Evolutionary conservation across 1,140 invertebrate genomes (phyloP).

Genomic region (Caenorhabditis briggsae): DNA sequence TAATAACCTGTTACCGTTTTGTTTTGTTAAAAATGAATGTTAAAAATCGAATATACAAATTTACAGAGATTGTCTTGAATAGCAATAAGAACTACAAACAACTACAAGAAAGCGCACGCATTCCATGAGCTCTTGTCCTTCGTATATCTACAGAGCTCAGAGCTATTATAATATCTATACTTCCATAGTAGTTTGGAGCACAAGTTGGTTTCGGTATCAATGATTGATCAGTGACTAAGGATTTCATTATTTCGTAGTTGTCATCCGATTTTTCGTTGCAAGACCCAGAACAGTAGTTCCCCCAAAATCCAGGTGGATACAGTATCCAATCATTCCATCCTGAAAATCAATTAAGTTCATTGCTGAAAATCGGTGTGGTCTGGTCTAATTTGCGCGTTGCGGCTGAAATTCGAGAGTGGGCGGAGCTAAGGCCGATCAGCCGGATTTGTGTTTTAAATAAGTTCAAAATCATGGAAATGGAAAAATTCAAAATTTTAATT

Average conservation of each 20-base stretch:
- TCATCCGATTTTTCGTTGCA: background rate
- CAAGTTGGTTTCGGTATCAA: background rate
- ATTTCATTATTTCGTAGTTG: background rate
- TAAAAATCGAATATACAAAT: background rate
- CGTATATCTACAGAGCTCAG: background rate
- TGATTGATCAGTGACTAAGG: background rate
- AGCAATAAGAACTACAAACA: background rate
- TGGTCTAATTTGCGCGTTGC: too few species aligned
- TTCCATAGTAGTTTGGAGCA: conserved; percentile 44
- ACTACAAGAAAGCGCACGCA: conserved; percentile 27
- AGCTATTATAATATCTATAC: conserved; percentile 15
- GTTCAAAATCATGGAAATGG: too few species aligned
- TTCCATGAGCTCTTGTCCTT: conserved; percentile 6
- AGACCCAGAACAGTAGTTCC: background rate
- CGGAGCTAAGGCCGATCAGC: too few species aligned
- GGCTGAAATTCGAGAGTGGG: background rate
- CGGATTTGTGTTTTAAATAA: too few species aligned
- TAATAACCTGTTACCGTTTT: conserved; percentile 36
- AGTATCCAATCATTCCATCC: conserved; percentile 31
- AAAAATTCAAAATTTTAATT: too few species aligned
- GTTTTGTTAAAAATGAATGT: conserved; percentile 35
- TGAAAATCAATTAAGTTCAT: background rate
- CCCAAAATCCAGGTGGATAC: conserved; percentile 1
- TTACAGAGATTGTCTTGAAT: too few species aligned
- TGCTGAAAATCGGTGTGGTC: background rate